Conservation (phyloP, 2,888 invertebrate species). For the Morpho achilles region DNA sequence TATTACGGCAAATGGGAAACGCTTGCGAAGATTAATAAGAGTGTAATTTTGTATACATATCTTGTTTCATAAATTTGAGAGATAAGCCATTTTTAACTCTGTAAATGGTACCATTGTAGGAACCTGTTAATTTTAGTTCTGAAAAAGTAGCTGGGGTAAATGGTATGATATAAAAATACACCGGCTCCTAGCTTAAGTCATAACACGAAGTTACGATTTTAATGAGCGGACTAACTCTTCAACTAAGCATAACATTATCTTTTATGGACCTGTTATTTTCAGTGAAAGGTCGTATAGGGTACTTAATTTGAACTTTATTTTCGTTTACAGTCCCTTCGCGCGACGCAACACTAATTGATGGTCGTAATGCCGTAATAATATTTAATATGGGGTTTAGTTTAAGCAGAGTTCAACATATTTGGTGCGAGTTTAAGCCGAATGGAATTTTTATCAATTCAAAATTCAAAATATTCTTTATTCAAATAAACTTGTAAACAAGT, state of each 20-base stretch:
- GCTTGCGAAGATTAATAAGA: too few species aligned
- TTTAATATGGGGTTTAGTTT: slow-evolving; percentile 22
- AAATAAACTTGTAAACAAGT: too few species aligned
- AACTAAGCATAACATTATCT: slow-evolving; percentile 22
- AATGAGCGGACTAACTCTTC: slow-evolving; percentile 22
- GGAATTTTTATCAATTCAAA: too few species aligned
- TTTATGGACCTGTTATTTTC: slow-evolving; percentile 21
- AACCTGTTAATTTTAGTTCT: too few species aligned
- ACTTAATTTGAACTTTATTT: slow-evolving; percentile 20
- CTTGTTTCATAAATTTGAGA: background rate
- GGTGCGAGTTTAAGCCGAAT: background rate
- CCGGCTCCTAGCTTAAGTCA: slow-evolving; percentile 5
- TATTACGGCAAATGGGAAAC: too few species aligned
- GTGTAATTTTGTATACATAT: too few species aligned
- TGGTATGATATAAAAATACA: background rate
- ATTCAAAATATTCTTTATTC: too few species aligned
- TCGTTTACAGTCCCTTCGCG: slow-evolving; percentile 22
- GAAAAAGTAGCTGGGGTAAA: too few species aligned
- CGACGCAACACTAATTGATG: slow-evolving; percentile 21
- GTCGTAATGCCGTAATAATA: slow-evolving; percentile 19
- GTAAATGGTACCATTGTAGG: too few species aligned
- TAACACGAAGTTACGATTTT: slow-evolving; percentile 21
- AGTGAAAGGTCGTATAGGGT: slow-evolving; percentile 14
- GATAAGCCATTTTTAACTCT: too few species aligned
- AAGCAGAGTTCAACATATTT: slow-evolving; percentile 17